A percentile compares a stretch with the other conserved stretches of the same genome.
These are phyloP conservation scores for Heliconius nattereri DNA, from an alignment of 1,140 invertebrate species.

Conservation along the genomic window DNA sequence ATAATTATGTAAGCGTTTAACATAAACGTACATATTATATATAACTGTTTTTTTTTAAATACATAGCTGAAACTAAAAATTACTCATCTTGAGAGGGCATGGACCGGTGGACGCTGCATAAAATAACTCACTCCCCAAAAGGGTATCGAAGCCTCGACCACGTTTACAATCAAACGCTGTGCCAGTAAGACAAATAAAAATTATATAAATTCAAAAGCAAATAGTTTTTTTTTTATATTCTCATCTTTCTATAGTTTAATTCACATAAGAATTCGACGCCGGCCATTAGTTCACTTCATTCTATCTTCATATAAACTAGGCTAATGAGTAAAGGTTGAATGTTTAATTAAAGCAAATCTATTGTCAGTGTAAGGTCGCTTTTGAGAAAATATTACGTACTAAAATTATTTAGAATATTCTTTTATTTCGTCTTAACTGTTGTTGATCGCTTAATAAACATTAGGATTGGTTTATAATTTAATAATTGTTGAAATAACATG, in stretches of 20 bases:
- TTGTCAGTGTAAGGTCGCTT: slow-evolving; percentile 10
- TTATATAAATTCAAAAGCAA: too few species aligned
- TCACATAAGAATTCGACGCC: neutral
- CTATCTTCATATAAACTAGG: neutral
- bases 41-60: too few species aligned
- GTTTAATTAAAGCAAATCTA: slow-evolving; percentile 6
- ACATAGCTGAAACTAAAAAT: too few species aligned
- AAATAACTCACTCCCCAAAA: too few species aligned
- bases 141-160: too few species aligned
- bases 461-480: neutral
- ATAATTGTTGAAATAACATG: neutral
- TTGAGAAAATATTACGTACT: slow-evolving; percentile 11
- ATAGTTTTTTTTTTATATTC: too few species aligned
- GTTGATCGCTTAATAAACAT: neutral
- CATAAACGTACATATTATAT: too few species aligned
- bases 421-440: neutral
- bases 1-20: too few species aligned
- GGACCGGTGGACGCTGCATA: too few species aligned
- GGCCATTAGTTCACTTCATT: slow-evolving; percentile 6
- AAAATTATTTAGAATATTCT: neutral
- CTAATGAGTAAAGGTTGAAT: slow-evolving; percentile 14
- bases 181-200: too few species aligned
- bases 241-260: neutral
- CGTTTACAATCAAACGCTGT: too few species aligned
- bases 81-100: too few species aligned